Percentiles rank a stretch among this genome's conserved stretches.
Evolutionary conservation across 2,888 invertebrate species (phyloP).

Genomic region (Erebia palarica): DNA sequence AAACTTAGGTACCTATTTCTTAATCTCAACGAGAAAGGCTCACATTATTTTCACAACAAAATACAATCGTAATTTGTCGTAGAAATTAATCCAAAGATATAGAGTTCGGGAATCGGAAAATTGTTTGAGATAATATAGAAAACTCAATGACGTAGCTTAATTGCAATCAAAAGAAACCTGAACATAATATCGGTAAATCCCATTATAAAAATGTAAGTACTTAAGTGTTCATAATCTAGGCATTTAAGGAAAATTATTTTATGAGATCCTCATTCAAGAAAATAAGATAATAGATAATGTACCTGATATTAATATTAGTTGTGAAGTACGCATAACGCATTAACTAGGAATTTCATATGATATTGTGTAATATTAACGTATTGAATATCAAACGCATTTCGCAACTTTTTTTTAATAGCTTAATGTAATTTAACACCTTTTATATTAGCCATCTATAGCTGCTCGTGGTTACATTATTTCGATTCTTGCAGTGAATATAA

Average conservation of each 20-base stretch:
- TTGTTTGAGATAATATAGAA: no score
- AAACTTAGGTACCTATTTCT: no score
- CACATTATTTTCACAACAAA: no score
- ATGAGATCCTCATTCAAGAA: conserved; percentile 3
- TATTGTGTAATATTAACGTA: conserved; percentile 6
- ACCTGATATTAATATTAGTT: background rate
- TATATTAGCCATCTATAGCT: background rate
- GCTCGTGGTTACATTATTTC: background rate
- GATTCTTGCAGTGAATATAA: background rate
- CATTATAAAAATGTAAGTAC: background rate
- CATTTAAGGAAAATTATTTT: background rate
- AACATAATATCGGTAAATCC: background rate
- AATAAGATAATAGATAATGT: background rate
- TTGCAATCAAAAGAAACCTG: no score
- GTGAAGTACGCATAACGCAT: background rate
- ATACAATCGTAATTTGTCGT: no score
- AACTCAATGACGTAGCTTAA: no score
- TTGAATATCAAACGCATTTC: no score
- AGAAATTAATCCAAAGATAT: no score
- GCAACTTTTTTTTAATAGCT: background rate
- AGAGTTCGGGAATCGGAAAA: no score
- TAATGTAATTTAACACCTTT: background rate
- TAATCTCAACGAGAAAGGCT: no score
- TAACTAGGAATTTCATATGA: conserved; percentile 6
- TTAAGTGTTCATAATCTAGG: conserved; percentile 2